Evolutionary conservation across 2,888 invertebrate species (phyloP), one percentile per base, ranked within the genome.

Genomic region (Hirtodrosophila alboralis): DNA sequence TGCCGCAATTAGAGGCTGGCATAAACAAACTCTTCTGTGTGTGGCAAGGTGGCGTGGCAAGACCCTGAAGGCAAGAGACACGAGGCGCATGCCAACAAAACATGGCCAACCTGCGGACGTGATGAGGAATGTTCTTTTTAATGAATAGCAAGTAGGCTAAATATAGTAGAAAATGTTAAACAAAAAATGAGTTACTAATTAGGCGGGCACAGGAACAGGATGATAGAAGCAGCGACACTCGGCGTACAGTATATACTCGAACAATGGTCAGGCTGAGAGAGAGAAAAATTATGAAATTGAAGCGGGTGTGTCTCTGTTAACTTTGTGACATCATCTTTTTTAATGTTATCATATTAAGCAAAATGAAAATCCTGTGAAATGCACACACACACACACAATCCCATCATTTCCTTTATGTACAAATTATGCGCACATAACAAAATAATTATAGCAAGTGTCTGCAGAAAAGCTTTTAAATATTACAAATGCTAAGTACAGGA

Each of bases 1-100:
- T 76, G 77, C 69, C 66, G 65, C 77, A 84, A 76, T 78, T 80
- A 73, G 69, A 49, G 56, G 74, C 57, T 38, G 53, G 34, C 58
- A 58, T 30, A 58, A 58, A 61, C 76, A 62, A 60, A 66, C 54
- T 44, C 41, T 40, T 44, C 28, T 13, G 34, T 16, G 52, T 49
- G n/a, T n/a, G n/a, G 38, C 31, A 16, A 12, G 52, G 56, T 41
- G 38, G 13, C 40, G 34, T 49, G 21, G 44, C 54, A 23, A 44
- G 23, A 28, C 31, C 53, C 33, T 26, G 10, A 16, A n/a, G n/a
- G n/a, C n/a, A n/a, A n/a, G n/a, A n/a, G 65, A 36, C 65, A 7
- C n/a, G 12, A 7, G 58, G 41, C 58, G 23, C 40, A 53, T 27
- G 41, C 36, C 40, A 30, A 23, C 18, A 18, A 30, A 37, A 49